These are phyloP conservation scores for Orchestes rusci DNA, from an alignment of 2,888 invertebrate genomes.

Conservation along the genomic window DNA sequence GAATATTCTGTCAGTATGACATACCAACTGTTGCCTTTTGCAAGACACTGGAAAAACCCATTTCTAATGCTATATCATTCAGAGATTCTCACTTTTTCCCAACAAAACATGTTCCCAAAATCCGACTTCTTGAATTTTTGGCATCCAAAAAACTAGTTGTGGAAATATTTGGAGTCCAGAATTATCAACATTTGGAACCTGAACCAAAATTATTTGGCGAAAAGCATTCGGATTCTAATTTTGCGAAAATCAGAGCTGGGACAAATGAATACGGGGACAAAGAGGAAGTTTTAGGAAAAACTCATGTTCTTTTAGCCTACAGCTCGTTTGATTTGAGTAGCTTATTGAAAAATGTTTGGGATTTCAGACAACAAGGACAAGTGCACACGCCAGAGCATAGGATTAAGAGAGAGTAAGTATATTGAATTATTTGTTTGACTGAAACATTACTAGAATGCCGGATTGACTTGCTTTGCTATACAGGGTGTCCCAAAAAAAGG, in stretches of 20 bases:
- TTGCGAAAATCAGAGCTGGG: constrained; percentile 15
- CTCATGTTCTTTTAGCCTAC: constrained; percentile 25
- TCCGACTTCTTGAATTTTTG: constrained; percentile 30
- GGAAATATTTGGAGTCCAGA: constrained; percentile 24
- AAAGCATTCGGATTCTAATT: constrained; percentile 8
- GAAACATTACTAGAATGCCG: too few species aligned
- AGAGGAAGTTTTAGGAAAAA: not conserved
- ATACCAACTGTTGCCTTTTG: constrained; percentile 28
- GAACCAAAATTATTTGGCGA: constrained; percentile 19
- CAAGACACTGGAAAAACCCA: constrained; percentile 23
- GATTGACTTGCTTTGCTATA: too few species aligned
- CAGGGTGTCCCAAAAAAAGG: too few species aligned
- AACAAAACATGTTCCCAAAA: constrained; percentile 26
- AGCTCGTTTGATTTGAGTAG: constrained; percentile 30
- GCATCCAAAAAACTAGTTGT: constrained; percentile 26
- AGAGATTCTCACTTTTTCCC: constrained; percentile 30
- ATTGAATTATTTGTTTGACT: too few species aligned
- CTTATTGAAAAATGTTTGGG: constrained; percentile 29
- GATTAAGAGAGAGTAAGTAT: not conserved
- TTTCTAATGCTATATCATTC: constrained; percentile 24
- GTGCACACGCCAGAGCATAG: constrained; percentile 51
- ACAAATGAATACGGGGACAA: not conserved
- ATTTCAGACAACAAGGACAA: constrained; percentile 60
- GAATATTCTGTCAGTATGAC: constrained; percentile 19
- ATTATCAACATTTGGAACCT: not conserved